Evolutionary conservation across 2,797 vertebrate genomes (phyloP).

Genomic region (Vireo griseus): DNA sequence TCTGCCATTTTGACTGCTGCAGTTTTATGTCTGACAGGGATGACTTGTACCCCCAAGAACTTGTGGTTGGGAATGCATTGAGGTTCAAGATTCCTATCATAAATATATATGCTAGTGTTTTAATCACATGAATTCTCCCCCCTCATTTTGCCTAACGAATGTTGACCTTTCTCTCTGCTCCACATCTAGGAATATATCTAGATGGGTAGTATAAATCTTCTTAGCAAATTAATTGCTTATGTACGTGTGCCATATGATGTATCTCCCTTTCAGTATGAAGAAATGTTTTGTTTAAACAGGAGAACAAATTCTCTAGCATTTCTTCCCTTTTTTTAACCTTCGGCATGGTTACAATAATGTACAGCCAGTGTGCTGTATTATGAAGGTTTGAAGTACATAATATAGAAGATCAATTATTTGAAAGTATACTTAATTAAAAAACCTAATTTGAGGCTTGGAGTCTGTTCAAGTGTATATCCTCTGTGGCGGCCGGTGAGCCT

Average conservation of each 20-base stretch:
- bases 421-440: background rate
- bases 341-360: background rate
- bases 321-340: background rate
- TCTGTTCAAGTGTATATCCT: background rate
- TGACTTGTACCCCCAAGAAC: background rate
- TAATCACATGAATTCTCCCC: background rate
- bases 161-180: background rate
- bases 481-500: background rate
- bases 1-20: background rate
- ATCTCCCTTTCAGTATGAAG: background rate
- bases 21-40: background rate
- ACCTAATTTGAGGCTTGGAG: background rate
- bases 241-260: background rate
- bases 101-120: background rate
- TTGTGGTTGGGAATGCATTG: background rate
- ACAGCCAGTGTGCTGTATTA: background rate
- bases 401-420: background rate
- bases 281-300: conserved; percentile 11
- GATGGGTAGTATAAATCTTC: background rate
- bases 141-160: background rate
- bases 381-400: background rate
- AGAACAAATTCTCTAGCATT: background rate
- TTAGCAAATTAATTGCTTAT: background rate
- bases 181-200: background rate
- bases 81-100: background rate